Conservation (phyloP, 2,797 vertebrate species). For the Ceyx erithaca region DNA sequence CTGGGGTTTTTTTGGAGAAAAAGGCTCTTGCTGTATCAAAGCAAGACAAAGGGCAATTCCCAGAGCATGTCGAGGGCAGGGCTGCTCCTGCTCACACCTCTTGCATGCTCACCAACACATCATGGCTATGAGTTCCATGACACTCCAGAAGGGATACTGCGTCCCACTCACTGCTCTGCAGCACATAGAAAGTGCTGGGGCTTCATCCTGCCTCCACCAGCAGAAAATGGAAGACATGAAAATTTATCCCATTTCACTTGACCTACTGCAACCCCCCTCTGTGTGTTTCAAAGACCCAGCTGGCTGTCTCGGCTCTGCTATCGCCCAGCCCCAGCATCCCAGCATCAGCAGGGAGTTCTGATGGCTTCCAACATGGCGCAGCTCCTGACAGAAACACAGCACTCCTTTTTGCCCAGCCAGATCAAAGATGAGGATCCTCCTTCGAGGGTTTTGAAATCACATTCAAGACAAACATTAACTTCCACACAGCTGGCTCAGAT, state of each 20-base stretch:
- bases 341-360: background rate
- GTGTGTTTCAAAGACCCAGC: background rate
- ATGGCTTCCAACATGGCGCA: background rate
- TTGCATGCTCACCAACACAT: fast-evolving
- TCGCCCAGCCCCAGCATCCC: background rate
- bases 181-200: fast-evolving
- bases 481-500: background rate
- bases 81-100: background rate
- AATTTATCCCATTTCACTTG: background rate
- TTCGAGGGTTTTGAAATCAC: background rate
- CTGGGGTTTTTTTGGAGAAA: no score
- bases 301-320: background rate
- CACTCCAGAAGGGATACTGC: background rate
- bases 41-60: background rate
- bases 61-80: background rate
- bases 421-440: slow-evolving; percentile 1
- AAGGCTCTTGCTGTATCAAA: background rate
- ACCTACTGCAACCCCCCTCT: background rate
- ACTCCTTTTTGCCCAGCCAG: background rate
- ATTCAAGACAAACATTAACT: slow-evolving; percentile 9
- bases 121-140: fast-evolving
- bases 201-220: background rate
- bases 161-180: background rate
- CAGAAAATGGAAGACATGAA: background rate
- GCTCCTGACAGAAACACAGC: background rate